Conservation (phyloP, 2,797 vertebrate genomes). For the Paramormyrops hopkinsi region DNA sequence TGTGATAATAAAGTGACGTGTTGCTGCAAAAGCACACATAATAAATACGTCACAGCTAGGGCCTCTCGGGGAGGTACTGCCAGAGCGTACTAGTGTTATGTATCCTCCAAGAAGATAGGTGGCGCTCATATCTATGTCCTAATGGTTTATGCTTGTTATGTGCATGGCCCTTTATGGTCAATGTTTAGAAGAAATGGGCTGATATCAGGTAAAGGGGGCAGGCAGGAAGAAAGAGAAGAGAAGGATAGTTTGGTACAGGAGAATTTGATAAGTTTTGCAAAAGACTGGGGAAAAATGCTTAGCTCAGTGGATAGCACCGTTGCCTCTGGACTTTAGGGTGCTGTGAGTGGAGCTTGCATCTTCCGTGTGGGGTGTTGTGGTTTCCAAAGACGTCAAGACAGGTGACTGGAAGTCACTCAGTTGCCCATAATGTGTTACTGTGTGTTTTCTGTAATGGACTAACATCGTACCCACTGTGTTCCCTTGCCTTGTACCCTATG, state of each 20-base stretch:
- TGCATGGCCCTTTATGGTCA: background rate
- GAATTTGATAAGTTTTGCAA: background rate
- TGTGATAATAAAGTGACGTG: background rate
- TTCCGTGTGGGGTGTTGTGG: background rate
- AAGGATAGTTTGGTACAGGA: background rate
- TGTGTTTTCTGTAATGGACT: background rate
- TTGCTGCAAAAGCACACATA: background rate
- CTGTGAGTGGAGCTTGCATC: background rate
- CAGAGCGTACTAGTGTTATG: background rate
- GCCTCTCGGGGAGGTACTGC: background rate
- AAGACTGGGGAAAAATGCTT: background rate
- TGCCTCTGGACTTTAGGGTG: background rate
- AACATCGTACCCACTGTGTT: background rate
- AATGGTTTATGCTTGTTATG: background rate
- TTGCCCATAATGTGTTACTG: background rate
- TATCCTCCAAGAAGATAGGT: background rate
- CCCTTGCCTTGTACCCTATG: background rate
- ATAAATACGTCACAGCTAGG: background rate
- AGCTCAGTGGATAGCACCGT: background rate
- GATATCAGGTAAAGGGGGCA: background rate
- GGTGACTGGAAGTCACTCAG: background rate
- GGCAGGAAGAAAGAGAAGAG: background rate
- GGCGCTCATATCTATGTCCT: background rate
- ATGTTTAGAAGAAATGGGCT: background rate
- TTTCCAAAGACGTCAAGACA: background rate